Evolutionary conservation across 2,888 invertebrate genomes (phyloP), one percentile per base, ranked within the genome.

Genomic region (Microchrysa polita): DNA sequence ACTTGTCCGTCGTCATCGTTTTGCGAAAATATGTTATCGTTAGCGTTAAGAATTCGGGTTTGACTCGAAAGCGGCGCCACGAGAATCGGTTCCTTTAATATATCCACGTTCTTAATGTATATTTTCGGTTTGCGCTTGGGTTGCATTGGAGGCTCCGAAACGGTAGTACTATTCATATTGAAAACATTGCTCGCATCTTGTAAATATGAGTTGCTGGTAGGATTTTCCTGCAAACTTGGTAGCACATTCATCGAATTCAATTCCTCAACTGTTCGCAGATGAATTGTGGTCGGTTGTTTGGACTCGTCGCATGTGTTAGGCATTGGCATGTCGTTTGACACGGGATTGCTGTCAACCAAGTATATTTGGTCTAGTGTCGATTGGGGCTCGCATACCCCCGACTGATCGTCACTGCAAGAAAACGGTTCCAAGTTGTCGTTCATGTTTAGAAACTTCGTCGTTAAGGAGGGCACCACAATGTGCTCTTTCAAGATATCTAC

Each of bases 21-120:
- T 2, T 34, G 27, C 75, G 76, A 14, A 7, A 34, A 34, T 34
- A 34, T 34, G 27, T 34, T 34, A 40, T 78, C 78, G 57, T 76
- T 75, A 0, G 76, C 77, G 69, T 77, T 77, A 9, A 78, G 67
- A 40, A 69, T 69, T 14, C 52, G 40, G 12, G 61, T 79, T 1
- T 74, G 76, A 10, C 77, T 73, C 48, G 78, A 79, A 1, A 77
- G 63, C 5, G 78, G 74, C 0, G 83, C 80, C 67, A 83, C 74
- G 52, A 82, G 75, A 75, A 83, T 81, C 0, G 83, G 83, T 65
- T 83, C 82, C 73, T 83, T 84, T 0, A 84, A 72, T 2, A 83
- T 83, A 61, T 84, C 84, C 18, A 84, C 84, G 74, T 84, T 85
- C 75, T 84, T 82, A 7, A 85, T 84, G 74, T 84, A 85, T 74